phyloP scores from a whole-genome alignment of 1,140 invertebrate species.

The Brachionus koreanus region DNA sequence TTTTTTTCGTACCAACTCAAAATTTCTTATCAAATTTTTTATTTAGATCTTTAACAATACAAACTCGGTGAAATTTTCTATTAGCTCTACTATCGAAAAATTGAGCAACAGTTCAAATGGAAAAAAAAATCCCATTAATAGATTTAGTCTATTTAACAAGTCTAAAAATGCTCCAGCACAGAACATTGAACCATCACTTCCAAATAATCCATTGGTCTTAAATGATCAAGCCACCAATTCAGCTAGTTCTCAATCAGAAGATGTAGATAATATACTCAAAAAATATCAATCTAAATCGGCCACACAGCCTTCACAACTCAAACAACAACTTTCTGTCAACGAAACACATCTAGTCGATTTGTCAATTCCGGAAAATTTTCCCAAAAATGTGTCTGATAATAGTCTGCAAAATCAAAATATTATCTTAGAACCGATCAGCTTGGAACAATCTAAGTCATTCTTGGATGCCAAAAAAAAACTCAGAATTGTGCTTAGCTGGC shows the following conservation, averaged over 20 bases:
- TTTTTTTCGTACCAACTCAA: too few relatives aligned
- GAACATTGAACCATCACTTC: background rate
- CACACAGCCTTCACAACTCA: background rate
- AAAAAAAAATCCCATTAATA: background rate
- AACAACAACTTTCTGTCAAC: background rate
- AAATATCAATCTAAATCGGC: conserved; percentile 39
- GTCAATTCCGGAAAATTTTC: conserved; percentile 34
- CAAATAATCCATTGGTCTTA: background rate
- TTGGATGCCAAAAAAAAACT: conserved; percentile 85
- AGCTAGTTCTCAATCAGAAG: conserved; percentile 18
- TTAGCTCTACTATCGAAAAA: conserved; percentile 3
- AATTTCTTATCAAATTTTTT: background rate
- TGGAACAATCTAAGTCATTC: conserved; percentile 67
- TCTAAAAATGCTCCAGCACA: background rate
- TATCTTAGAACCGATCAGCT: conserved; percentile 65
- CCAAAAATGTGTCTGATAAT: conserved; percentile 45
- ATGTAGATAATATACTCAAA: conserved; percentile 45
- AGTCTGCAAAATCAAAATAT: conserved; percentile 61
- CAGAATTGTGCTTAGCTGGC: conserved; percentile 77
- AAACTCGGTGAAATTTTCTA: conserved; percentile 15
- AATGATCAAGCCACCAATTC: background rate
- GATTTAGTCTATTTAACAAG: conserved; percentile 5
- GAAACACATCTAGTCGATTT: conserved; percentile 48
- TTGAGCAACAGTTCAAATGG: background rate
- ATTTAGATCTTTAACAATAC: conserved; percentile 24